These are phyloP conservation scores for Drosophila kanapiae DNA, from an alignment of 1,140 invertebrate genomes.

Conservation along the genomic window DNA sequence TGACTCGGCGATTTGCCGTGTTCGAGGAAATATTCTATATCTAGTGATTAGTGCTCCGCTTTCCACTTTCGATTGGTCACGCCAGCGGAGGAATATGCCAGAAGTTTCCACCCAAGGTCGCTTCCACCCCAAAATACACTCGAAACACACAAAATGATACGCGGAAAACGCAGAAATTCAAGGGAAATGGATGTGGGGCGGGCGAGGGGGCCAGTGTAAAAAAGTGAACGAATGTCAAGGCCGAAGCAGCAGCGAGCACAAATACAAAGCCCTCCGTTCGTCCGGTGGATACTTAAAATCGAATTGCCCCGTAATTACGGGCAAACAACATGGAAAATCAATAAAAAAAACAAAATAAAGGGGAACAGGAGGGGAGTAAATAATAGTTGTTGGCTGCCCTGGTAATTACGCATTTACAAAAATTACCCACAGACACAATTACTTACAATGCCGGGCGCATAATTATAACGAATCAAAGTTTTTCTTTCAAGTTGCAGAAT, in stretches of 20 bases:
- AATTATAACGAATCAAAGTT: neutral
- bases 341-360: constrained; percentile 28
- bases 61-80: constrained; percentile 32
- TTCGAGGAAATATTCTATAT: constrained; percentile 23
- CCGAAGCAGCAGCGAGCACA: constrained; percentile 6
- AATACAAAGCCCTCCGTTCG: constrained; percentile 13
- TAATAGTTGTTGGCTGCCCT: constrained; percentile 25
- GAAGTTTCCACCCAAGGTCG: constrained; percentile 46
- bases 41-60: constrained; percentile 30
- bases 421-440: constrained; percentile 37
- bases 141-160: neutral
- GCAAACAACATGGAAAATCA: constrained; percentile 45
- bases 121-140: constrained; percentile 4
- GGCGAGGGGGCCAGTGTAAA: constrained; percentile 16
- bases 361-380: neutral
- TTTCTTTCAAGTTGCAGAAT: neutral
- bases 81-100: constrained; percentile 32
- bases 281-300: constrained; percentile 34
- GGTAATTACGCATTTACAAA: constrained; percentile 60
- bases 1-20: constrained; percentile 10
- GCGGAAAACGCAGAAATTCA: neutral
- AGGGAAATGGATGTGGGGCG: constrained; percentile 9
- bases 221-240: constrained; percentile 52
- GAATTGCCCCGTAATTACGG: constrained; percentile 50
- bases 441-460: constrained; percentile 5